A percentile compares a stretch with the other conserved stretches of the same genome.
These are phyloP conservation scores for Seira ritae DNA, from an alignment of 2,888 invertebrate species.

Conservation along the genomic window DNA sequence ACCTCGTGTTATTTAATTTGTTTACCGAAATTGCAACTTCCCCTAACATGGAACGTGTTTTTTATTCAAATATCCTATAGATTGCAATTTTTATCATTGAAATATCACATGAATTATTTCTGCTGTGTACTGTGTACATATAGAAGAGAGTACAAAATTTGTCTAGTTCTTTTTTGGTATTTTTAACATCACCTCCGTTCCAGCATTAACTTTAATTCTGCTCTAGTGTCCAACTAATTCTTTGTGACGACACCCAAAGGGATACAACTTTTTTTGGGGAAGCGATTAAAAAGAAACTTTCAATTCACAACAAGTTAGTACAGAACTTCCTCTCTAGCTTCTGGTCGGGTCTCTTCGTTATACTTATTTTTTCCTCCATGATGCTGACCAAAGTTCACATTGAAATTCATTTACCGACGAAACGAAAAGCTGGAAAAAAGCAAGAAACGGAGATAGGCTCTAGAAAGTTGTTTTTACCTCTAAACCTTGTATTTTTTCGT, in stretches of 20 bases:
- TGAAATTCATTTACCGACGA: neutral
- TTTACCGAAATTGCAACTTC: too few species aligned
- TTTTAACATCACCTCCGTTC: neutral
- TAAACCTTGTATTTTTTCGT: too few species aligned
- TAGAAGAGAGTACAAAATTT: neutral
- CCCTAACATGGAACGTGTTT: neutral
- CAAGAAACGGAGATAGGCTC: too few species aligned
- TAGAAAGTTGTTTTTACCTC: too few species aligned
- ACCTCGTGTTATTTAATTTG: too few species aligned
- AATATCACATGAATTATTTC: constrained; percentile 19
- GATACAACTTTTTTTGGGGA: constrained; percentile 39
- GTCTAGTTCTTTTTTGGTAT: neutral
- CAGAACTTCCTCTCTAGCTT: constrained; percentile 18
- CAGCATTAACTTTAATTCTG: constrained; percentile 53
- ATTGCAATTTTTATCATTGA: constrained; percentile 23
- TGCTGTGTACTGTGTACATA: neutral
- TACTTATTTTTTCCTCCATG: neutral
- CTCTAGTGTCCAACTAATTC: constrained; percentile 55
- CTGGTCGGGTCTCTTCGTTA: neutral
- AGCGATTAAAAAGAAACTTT: constrained; percentile 14
- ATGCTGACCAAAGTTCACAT: neutral
- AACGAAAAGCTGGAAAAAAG: too few species aligned
- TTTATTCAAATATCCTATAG: neutral
- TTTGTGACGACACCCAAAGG: constrained; percentile 47
- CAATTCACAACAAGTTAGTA: neutral